Conservation (phyloP, 1,140 invertebrate species). For the Diorhabda sublineata region DNA sequence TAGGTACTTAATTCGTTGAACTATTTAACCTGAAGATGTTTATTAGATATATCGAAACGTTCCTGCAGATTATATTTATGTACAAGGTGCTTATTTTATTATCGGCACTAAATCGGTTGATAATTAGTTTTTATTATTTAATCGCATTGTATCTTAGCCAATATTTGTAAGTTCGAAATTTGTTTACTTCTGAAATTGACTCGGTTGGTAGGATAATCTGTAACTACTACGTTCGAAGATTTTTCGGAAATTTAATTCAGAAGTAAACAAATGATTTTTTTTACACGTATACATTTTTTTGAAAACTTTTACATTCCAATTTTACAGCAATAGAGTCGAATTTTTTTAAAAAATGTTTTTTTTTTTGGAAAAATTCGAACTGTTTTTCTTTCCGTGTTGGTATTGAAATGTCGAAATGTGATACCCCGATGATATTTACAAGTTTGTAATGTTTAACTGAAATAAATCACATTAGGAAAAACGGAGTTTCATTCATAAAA, state of each 20-base stretch:
- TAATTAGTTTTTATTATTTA: not conserved
- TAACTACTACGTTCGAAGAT: too few species aligned
- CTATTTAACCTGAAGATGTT: too few species aligned
- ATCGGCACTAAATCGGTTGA: not conserved
- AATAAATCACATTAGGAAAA: not conserved
- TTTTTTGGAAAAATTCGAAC: not conserved
- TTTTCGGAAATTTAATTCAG: too few species aligned
- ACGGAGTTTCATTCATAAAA: too few species aligned
- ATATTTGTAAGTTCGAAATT: not conserved
- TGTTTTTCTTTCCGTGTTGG: not conserved
- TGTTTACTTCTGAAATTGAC: not conserved
- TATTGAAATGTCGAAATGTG: slow-evolving; percentile 10
- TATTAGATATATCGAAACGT: not conserved
- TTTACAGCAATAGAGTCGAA: not conserved
- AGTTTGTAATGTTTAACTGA: slow-evolving; percentile 12
- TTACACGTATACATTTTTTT: not conserved
- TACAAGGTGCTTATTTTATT: not conserved
- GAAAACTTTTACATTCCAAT: not conserved
- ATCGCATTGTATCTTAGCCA: not conserved
- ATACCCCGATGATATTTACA: slow-evolving; percentile 3
- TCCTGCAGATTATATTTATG: not conserved
- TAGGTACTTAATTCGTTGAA: too few species aligned
- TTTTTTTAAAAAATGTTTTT: not conserved
- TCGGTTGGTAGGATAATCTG: too few species aligned
- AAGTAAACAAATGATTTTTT: too few species aligned